Evolutionary conservation across 2,888 invertebrate genomes (phyloP), one percentile per base, ranked within the genome.

Genomic region (Eudasyphora cyanicolor): DNA sequence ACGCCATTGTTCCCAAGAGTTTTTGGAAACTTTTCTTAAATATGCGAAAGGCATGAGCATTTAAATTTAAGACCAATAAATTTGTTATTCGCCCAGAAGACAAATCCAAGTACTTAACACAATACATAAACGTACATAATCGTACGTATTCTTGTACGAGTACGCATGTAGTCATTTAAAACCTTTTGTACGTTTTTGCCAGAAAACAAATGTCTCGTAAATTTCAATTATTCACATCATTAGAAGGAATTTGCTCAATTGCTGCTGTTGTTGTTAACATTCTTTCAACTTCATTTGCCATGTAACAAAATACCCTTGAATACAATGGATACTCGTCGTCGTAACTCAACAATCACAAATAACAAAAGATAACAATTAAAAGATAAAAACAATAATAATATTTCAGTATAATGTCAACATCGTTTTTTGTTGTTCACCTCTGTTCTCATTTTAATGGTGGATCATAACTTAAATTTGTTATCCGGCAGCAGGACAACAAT

Each of bases 141-240:
- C n/a, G n/a, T n/a, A n/a, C n/a, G n/a, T n/a, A n/a, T n/a, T n/a
- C n/a, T n/a, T n/a, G n/a, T n/a, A n/a, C n/a, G n/a, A n/a, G n/a
- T n/a, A n/a, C n/a, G n/a, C n/a, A n/a, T 14, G 57, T 24, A 24
- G 1, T 57, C 8, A 21, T 54, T 54, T 54, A 54, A 21, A 54
- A 21, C 54, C 12, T 57, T 27, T n/a, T n/a, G n/a, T n/a, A n/a
- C n/a, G n/a, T n/a, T n/a, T n/a, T n/a, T n/a, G n/a, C n/a, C n/a
- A n/a, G n/a, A 14, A 57, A 57, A 24, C 14, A 14, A 57, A 57
- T 57, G 57, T 24, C 8, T 54, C n/a, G 29, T 42, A 54, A 17
- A 67, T 67, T 45, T 32, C 42, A 60, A 70, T 77, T 51, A 51
- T 71, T 51, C 62, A 71, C 49, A 49, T 78, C 71, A 78, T 78